Conservation (phyloP, 92 coral and sea anemone genomes). For the Paragorgia papillata region DNA sequence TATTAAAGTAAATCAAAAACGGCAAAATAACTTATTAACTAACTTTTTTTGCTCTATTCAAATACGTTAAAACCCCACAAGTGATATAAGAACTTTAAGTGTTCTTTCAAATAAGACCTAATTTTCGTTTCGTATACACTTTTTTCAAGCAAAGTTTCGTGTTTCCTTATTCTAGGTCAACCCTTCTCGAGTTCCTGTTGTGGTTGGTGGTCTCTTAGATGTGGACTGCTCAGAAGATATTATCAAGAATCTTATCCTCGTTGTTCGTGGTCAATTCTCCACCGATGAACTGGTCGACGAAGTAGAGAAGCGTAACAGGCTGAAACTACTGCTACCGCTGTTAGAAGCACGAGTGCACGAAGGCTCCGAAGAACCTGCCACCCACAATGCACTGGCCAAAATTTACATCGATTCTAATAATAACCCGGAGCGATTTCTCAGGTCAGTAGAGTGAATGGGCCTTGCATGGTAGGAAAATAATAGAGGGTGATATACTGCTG, state of each 20-base stretch:
- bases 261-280: constrained; percentile 97
- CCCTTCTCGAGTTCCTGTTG: constrained; percentile 98
- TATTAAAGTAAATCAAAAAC: too few species aligned
- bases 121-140: too few species aligned
- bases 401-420: constrained; percentile 97
- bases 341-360: constrained; percentile 97
- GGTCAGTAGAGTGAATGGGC: constrained; percentile 49
- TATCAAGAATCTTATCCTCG: constrained; percentile 96
- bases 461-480: neutral
- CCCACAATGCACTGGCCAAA: constrained; percentile 98
- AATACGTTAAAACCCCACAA: too few species aligned
- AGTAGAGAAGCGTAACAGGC: constrained; percentile 92
- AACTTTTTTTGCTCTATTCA: too few species aligned
- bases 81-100: too few species aligned
- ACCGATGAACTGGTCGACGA: constrained; percentile 98
- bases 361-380: constrained; percentile 98
- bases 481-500: too few species aligned
- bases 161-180: constrained; percentile 85
- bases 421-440: constrained; percentile 98
- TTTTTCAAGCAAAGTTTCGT: too few species aligned
- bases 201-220: constrained; percentile 93
- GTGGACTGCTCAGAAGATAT: constrained; percentile 97
- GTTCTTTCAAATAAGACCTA: too few species aligned
- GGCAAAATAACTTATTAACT: too few species aligned
- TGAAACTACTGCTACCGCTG: constrained; percentile 90